A percentile compares a stretch with the other conserved stretches of the same genome.
These are phyloP conservation scores for Temnothorax unifasciatus DNA, from an alignment of 2,888 invertebrate species.

Conservation along the genomic window DNA sequence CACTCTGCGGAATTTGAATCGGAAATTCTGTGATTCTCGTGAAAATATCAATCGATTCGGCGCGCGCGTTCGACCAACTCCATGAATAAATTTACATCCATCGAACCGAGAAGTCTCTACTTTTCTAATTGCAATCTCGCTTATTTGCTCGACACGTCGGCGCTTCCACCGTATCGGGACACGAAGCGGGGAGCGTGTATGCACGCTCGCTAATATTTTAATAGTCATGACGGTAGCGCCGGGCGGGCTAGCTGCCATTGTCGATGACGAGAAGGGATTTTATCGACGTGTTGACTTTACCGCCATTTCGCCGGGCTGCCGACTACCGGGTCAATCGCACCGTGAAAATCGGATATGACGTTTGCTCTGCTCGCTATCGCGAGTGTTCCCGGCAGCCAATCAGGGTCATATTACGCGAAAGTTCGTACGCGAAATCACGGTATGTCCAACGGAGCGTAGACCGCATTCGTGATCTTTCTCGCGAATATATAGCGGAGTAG, in stretches of 20 bases:
- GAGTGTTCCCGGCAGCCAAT: constrained; percentile 51
- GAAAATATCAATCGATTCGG: constrained; percentile 39
- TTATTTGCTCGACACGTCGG: constrained; percentile 47
- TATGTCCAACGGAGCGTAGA: background rate
- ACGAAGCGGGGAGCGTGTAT: constrained; percentile 9
- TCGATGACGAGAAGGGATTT: constrained; percentile 55
- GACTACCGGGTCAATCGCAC: constrained; percentile 66
- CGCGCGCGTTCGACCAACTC: constrained; percentile 36
- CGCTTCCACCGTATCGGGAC: constrained; percentile 20
- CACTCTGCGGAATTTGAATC: constrained; percentile 31
- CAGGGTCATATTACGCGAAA: constrained; percentile 50
- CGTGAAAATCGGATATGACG: constrained; percentile 67
- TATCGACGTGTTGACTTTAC: constrained; percentile 65
- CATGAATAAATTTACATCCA: constrained; percentile 59
- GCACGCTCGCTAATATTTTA: constrained; percentile 50
- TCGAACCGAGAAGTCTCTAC: constrained; percentile 55
- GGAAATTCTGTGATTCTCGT: constrained; percentile 33
- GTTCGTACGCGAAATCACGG: constrained; percentile 38
- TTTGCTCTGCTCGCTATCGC: constrained; percentile 61
- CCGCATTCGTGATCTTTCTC: background rate
- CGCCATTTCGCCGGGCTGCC: constrained; percentile 58
- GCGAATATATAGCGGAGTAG: background rate
- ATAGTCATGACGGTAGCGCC: constrained; percentile 41
- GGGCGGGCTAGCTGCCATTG: constrained; percentile 21
- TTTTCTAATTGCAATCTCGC: constrained; percentile 55